These are phyloP conservation scores for Orthonevra nobilis DNA, from an alignment of 2,888 invertebrate species.

Conservation along the genomic window DNA sequence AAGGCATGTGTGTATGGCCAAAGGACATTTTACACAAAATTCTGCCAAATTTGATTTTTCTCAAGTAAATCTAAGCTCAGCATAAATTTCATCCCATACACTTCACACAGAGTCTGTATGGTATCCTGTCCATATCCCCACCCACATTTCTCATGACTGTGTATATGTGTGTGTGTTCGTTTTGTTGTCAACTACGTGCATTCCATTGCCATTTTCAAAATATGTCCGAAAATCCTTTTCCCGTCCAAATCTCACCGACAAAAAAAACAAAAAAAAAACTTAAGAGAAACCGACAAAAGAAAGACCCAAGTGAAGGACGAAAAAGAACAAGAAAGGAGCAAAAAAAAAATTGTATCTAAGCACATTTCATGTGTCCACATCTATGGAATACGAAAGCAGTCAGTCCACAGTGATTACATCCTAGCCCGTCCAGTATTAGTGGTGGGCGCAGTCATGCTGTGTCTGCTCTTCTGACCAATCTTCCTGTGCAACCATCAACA, in stretches of 20 bases:
- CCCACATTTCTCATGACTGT: background rate
- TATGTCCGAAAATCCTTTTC: constrained; percentile 58
- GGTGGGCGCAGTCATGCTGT: constrained; percentile 65
- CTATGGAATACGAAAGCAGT: constrained; percentile 64
- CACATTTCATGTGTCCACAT: constrained; percentile 66
- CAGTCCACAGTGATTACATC: constrained; percentile 62
- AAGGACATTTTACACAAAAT: constrained; percentile 57
- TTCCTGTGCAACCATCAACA: too few species aligned
- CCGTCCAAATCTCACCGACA: constrained; percentile 18
- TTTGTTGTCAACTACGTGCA: constrained; percentile 52
- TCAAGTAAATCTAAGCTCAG: constrained; percentile 68
- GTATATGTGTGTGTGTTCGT: background rate
- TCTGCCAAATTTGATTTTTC: constrained; percentile 65
- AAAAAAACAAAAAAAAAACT: background rate
- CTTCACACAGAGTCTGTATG: constrained; percentile 11
- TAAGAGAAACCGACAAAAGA: background rate
- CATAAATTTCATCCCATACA: constrained; percentile 53
- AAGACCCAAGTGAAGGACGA: constrained; percentile 32
- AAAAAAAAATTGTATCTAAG: constrained; percentile 56
- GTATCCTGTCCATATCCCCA: background rate
- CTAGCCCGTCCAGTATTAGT: constrained; percentile 52
- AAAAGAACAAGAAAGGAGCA: constrained; percentile 3
- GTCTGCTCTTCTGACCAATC: too few species aligned
- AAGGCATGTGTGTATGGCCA: constrained; percentile 23
- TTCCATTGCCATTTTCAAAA: constrained; percentile 45